Evolutionary conservation across 2,113 vertebrate species (phyloP).

Genomic region (Orycteropus afer): DNA sequence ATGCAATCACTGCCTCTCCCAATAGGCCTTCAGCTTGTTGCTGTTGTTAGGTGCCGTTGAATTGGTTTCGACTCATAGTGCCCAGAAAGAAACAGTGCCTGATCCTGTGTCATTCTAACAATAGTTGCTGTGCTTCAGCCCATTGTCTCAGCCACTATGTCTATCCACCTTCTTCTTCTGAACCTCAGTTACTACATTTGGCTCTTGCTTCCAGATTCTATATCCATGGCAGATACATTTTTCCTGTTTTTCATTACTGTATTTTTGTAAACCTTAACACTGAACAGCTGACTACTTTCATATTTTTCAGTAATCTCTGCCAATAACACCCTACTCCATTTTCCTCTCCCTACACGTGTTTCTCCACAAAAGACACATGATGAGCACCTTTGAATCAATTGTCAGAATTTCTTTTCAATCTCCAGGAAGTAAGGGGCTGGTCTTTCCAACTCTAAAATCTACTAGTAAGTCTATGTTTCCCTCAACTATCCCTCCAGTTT

Average conservation of each 20-base stretch:
- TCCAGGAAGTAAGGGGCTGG: background rate
- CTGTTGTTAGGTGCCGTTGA: too few species aligned
- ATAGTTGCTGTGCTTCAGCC: too few species aligned
- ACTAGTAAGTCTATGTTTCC: background rate
- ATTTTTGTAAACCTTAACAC: background rate
- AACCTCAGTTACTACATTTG: background rate
- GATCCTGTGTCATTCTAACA: too few species aligned
- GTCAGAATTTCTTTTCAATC: background rate
- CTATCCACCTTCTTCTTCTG: background rate
- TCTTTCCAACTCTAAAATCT: constrained; percentile 4
- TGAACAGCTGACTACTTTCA: background rate
- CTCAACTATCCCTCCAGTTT: background rate
- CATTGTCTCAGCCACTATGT: too few species aligned
- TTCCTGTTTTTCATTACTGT: background rate
- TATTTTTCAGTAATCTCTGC: background rate
- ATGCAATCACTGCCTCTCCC: too few species aligned
- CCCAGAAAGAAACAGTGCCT: too few species aligned
- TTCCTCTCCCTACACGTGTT: background rate
- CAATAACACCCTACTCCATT: background rate
- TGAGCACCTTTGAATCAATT: background rate
- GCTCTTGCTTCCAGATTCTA: background rate
- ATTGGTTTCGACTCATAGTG: too few species aligned
- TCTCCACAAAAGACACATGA: background rate
- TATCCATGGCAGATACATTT: background rate
- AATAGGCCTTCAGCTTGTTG: too few species aligned